Evolutionary conservation across 2,113 vertebrate species (phyloP).

Genomic region (Geococcyx californianus): DNA sequence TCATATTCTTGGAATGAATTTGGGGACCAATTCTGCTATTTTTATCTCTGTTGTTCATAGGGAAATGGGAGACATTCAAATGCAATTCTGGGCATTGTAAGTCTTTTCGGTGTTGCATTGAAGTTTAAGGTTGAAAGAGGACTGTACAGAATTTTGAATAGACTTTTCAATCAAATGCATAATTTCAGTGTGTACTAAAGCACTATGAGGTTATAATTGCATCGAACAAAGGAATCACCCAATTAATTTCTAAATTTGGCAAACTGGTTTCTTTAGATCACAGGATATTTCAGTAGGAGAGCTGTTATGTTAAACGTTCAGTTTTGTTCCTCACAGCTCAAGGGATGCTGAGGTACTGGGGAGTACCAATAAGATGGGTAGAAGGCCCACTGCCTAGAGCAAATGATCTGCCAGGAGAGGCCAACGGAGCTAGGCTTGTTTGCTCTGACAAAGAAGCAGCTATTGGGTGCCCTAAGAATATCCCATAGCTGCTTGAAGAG

Average conservation of each 20-base stretch:
- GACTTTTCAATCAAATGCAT: neutral
- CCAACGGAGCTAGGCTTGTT: neutral
- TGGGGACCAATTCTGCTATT: slow-evolving; percentile 2
- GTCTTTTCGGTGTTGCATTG: neutral
- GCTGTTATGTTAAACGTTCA: neutral
- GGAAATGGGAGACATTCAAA: neutral
- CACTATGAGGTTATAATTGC: neutral
- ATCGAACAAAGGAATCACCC: neutral
- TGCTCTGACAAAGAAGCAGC: neutral
- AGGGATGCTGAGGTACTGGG: neutral
- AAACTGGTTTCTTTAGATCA: neutral
- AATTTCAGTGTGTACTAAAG: neutral
- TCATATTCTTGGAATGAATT: neutral
- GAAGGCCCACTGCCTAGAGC: neutral
- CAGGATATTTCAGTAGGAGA: neutral
- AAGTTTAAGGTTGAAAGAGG: neutral
- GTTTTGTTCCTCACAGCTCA: neutral
- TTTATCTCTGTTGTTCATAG: neutral
- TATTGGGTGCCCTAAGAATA: neutral
- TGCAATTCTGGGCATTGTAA: neutral
- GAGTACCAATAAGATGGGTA: neutral
- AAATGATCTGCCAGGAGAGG: neutral
- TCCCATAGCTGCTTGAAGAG: neutral
- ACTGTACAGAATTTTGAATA: neutral
- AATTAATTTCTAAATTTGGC: neutral